Evolutionary conservation across 2,113 vertebrate genomes (phyloP), one percentile per base, ranked within the genome.

Genomic region (Pterocles burchelli): DNA sequence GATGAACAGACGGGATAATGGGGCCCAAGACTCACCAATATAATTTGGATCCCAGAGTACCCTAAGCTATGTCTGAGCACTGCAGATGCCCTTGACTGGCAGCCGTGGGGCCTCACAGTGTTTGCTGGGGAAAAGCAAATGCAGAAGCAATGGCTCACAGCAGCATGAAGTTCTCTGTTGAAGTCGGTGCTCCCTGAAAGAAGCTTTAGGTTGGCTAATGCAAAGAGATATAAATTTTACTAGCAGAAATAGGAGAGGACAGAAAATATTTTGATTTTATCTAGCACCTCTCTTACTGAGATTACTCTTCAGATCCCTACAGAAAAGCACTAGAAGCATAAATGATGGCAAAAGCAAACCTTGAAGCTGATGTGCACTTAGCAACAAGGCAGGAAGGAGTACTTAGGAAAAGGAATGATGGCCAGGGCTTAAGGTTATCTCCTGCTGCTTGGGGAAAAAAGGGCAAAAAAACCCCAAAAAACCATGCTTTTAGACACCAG

Each of bases 401-500:
- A 67, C 41, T 68, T 57, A 51, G 70, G 51, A 57, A 94, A 93
- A 18, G 10, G 29, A 90, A 67, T 58, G 74, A 95, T 45, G 86
- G 79, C 33, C 77, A 96, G 66, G 67, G 65, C 86, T 85, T 57
- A 94, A 81, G 58, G 91, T 92, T 84, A 94, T 77, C 76, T 87
- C 36, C 66, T 8, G 7, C 51, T 80, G 43, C 59, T 77, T 80
- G 46, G 22, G 45, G 45, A 9, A 87, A 78, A 59, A 78, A 34
- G 5, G 17, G 26, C 4, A 70, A 71, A 89, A 94, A 88, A 41
- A 41, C 38, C 41, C 41, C 41, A 41, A 41, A 41, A 4, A 11
- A 41, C 82, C 10, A 28, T 51, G 66, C 28, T 95, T 89, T 90
- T 58, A 80, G 79, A 80, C 24, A 88, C 17, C 8, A 18, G 21